phyloP scores from a whole-genome alignment of 2,113 vertebrate species.

The Tympanuchus pallidicinctus region DNA sequence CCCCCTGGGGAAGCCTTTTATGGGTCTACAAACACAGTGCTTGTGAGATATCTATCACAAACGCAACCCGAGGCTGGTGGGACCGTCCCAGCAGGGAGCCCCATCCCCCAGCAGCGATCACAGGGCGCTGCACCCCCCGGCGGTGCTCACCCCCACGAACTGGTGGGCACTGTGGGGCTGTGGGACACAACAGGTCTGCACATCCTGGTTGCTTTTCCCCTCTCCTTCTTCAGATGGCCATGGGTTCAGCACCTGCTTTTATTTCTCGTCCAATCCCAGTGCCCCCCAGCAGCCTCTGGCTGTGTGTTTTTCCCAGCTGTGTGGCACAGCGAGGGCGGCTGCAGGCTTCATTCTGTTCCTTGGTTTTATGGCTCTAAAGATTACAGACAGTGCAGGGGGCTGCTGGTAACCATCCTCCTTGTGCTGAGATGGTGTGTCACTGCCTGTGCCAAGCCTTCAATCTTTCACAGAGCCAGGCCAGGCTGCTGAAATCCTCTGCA shows the following conservation, averaged over 20 bases:
- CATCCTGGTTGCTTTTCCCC: background rate
- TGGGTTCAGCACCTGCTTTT: background rate
- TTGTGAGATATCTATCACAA: background rate
- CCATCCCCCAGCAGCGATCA: background rate
- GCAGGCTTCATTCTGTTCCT: background rate
- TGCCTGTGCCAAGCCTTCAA: background rate
- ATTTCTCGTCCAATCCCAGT: background rate
- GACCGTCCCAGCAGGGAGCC: background rate
- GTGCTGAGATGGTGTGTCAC: background rate
- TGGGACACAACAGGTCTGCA: no score
- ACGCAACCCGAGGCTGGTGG: background rate
- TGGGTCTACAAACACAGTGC: background rate
- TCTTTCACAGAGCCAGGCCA: background rate
- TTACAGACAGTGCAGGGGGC: background rate
- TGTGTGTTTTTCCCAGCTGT: background rate
- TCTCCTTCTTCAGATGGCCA: background rate
- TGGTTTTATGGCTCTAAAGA: background rate
- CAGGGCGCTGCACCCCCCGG: no score
- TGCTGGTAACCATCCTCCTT: background rate
- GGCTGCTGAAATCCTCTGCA: accelerated
- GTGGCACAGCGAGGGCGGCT: background rate
- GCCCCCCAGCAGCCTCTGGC: background rate
- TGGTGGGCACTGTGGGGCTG: no score
- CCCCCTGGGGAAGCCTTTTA: constrained; percentile 35
- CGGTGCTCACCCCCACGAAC: no score